These are phyloP conservation scores for Lamellibrachia columna DNA, from an alignment of 2,888 invertebrate species.

Conservation along the genomic window DNA sequence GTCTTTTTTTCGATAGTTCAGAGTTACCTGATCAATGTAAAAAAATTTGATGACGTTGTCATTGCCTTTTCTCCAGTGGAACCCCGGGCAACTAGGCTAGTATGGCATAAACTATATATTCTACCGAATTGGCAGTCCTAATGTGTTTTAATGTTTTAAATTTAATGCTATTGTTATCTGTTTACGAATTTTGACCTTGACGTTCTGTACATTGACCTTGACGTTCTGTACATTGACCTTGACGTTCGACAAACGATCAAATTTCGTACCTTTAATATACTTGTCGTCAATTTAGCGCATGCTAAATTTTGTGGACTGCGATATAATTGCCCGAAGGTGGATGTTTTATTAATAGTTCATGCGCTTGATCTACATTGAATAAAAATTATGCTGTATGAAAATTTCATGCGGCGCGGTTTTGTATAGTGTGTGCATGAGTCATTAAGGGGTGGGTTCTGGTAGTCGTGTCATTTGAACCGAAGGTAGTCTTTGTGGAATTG, in stretches of 20 bases:
- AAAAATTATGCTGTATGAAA: background rate
- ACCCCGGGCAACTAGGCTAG: too few relatives aligned
- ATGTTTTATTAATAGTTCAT: background rate
- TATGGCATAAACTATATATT: background rate
- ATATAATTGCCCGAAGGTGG: background rate
- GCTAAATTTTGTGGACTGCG: background rate
- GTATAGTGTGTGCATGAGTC: background rate
- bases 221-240: background rate
- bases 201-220: background rate
- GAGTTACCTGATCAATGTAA: too few relatives aligned
- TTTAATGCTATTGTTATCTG: background rate
- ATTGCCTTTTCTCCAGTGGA: too few relatives aligned
- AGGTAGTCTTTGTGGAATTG: background rate
- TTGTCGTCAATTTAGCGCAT: background rate
- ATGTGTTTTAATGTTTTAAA: background rate
- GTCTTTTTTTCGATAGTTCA: too few relatives aligned
- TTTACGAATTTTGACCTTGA: background rate
- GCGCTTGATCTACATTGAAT: background rate
- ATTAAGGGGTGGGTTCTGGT: background rate
- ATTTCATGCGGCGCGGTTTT: background rate
- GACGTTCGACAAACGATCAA: background rate
- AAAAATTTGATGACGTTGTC: too few relatives aligned
- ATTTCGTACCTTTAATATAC: background rate
- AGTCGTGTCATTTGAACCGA: background rate
- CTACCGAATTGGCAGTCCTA: background rate